phyloP scores from a whole-genome alignment of 2,113 vertebrate species.

The Pontoporia blainvillei region DNA sequence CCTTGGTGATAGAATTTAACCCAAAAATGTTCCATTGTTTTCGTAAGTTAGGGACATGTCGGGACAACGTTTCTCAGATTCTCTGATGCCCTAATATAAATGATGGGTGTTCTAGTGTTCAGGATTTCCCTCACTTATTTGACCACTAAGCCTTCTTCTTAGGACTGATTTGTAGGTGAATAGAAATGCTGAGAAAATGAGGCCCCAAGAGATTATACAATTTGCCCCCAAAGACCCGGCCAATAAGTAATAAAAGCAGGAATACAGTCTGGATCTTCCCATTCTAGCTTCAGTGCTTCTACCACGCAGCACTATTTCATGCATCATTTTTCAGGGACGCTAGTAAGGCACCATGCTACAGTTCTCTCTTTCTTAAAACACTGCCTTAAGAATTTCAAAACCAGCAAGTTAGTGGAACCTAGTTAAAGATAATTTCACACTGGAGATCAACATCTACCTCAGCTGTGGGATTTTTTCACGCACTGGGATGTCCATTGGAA shows the following conservation, averaged over 20 bases:
- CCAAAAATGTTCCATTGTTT: background rate
- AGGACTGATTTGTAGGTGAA: background rate
- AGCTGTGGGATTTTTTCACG: background rate
- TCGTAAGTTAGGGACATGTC: background rate
- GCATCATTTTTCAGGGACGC: background rate
- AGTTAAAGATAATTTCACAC: background rate
- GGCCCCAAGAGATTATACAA: background rate
- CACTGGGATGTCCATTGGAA: background rate
- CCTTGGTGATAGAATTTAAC: background rate
- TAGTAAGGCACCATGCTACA: accelerated
- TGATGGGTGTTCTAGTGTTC: background rate
- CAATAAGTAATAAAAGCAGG: background rate
- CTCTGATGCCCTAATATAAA: background rate
- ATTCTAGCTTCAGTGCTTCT: accelerated
- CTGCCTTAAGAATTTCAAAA: background rate
- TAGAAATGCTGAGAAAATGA: background rate
- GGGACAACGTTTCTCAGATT: background rate
- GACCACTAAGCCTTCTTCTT: background rate
- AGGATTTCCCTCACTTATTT: background rate
- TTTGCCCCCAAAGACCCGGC: background rate
- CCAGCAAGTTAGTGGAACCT: background rate
- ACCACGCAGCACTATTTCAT: accelerated
- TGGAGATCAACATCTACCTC: background rate
- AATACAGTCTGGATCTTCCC: background rate
- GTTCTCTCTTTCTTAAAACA: background rate